Percentiles rank a stretch among this genome's conserved stretches.
Evolutionary conservation across 2,113 vertebrate genomes (phyloP).

Genomic region (Otocyon megalotis): DNA sequence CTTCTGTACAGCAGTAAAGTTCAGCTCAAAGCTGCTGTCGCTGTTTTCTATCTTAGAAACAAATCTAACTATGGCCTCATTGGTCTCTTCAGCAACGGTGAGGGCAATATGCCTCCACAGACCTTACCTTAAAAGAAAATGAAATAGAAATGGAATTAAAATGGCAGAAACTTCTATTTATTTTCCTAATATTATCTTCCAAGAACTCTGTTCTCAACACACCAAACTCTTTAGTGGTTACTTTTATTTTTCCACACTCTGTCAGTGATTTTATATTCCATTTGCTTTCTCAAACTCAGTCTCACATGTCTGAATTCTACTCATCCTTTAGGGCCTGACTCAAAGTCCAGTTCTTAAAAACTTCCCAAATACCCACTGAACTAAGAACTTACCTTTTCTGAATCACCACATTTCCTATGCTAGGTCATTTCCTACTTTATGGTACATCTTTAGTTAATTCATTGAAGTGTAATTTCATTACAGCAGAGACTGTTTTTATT

Average conservation of each 20-base stretch:
- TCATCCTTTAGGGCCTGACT: not conserved
- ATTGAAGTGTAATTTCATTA: not conserved
- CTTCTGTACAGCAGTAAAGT: not conserved
- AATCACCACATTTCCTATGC: not conserved
- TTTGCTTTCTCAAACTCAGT: not conserved
- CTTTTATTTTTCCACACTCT: not conserved
- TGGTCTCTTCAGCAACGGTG: not conserved
- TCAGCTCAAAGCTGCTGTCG: not conserved
- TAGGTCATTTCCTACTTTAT: not conserved
- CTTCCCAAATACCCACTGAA: fast-evolving
- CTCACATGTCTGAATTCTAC: not conserved
- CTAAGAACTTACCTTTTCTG: not conserved
- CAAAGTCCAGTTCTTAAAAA: not conserved
- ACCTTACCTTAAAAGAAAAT: not conserved
- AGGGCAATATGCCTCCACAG: not conserved
- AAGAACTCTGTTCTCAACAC: not conserved
- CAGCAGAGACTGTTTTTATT: not conserved
- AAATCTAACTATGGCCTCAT: not conserved
- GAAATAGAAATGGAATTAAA: not conserved
- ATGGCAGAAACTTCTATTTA: not conserved
- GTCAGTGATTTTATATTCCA: not conserved
- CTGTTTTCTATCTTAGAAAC: not conserved
- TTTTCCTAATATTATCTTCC: not conserved
- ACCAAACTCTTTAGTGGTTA: not conserved
- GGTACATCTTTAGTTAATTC: not conserved